Evolutionary conservation across 2,888 invertebrate genomes (phyloP), one percentile per base, ranked within the genome.

Genomic region (Mesochorus sp.): DNA sequence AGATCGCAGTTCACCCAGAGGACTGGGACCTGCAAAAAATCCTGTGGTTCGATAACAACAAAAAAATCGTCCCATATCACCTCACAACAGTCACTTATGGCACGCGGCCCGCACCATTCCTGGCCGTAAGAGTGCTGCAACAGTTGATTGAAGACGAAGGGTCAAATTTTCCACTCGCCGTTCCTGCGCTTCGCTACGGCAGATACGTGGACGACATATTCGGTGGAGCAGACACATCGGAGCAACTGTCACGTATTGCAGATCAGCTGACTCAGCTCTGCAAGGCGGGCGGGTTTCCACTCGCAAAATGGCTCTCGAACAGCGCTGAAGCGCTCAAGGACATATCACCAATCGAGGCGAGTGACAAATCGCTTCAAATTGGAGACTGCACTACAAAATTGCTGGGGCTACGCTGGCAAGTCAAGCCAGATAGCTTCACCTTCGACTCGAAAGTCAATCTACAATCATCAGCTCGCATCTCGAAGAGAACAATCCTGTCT

Each of bases 1-100:
- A 62, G 61, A 62, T 51, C 51, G 8, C 14, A 0, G 55, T 67
- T 8, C 10, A 24, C 19, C 17, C 28, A 17, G 19, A 37, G 1
- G 70, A 76, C 37, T 70, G 76, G 68, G 44, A 68, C 21, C 8
- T 68, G 1, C 68, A 75, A 39, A 10, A 61, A 17, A 62, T 75
- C 3, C 26, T 75, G 1, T 75, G 75, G 75, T 4, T 53, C n/a
- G n/a, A n/a, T 8, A 68, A n/a, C 37, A 37, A 37, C n/a, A n/a
- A 6, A 37, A 37, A 37, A 37, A 10, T 37, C 37, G 10, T 37
- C 6, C 37, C 37, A 37, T 37, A 37, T 37, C 37, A 37, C 37
- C 37, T 37, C 37, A 37, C 37, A n/a, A 37, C 61, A 2, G 74
- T 75, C 24, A 75, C 68, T 1, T 75, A 75, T 51, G 68, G 68